phyloP scores from a whole-genome alignment of 2,113 vertebrate genomes.

The Leptobrachium ailaonicum region DNA sequence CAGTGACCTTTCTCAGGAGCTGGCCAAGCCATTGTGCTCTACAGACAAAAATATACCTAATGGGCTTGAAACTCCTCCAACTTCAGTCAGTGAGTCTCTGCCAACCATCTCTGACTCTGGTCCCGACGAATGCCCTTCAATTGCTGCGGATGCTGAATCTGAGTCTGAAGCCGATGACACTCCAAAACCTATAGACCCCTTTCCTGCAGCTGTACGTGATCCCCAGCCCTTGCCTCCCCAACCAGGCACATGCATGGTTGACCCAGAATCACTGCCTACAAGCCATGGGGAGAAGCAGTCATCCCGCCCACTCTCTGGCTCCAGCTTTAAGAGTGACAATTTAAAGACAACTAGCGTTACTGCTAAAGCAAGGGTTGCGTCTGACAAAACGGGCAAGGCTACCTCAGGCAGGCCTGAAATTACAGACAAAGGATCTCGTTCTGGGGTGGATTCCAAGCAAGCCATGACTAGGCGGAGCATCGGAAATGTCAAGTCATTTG shows the following conservation, averaged over 20 bases:
- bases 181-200: constrained; percentile 68
- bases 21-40: constrained; percentile 51
- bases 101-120: constrained; percentile 76
- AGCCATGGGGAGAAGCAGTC: constrained; percentile 50
- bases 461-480: background rate
- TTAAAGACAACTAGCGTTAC: background rate
- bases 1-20: constrained; percentile 75
- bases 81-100: constrained; percentile 79
- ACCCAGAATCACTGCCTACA: constrained; percentile 68
- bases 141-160: constrained; percentile 66
- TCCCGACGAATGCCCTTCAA: constrained; percentile 73
- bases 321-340: background rate
- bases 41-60: constrained; percentile 29
- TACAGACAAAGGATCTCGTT: constrained; percentile 39
- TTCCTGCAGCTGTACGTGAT: constrained; percentile 77
- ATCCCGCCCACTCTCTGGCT: fast-evolving
- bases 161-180: constrained; percentile 79
- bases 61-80: constrained; percentile 72
- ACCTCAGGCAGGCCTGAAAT: constrained; percentile 23
- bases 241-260: constrained; percentile 85
- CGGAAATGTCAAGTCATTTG: background rate
- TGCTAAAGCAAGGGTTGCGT: constrained; percentile 61
- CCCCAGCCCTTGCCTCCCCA: constrained; percentile 77
- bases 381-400: constrained; percentile 49
- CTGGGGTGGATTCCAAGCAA: constrained; percentile 42